A percentile compares a stretch with the other conserved stretches of the same genome.
These are phyloP conservation scores for Hedychridium roseum DNA, from an alignment of 2,888 invertebrate species.

Conservation along the genomic window DNA sequence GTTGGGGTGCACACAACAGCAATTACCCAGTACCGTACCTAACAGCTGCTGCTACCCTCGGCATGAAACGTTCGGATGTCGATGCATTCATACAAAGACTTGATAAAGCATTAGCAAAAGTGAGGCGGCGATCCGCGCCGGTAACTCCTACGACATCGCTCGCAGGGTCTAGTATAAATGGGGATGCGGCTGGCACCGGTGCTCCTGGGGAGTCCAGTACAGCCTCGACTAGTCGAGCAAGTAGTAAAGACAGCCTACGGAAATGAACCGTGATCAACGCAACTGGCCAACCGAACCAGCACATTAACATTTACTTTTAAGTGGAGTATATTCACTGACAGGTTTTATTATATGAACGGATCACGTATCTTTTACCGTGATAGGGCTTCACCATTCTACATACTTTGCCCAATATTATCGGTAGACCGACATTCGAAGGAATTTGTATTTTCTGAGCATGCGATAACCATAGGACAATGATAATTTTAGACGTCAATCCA, in stretches of 20 bases:
- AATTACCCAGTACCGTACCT: slow-evolving; percentile 72
- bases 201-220: slow-evolving; percentile 59
- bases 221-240: slow-evolving; percentile 59
- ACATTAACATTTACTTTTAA: slow-evolving; percentile 57
- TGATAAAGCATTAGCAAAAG: slow-evolving; percentile 67
- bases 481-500: no score
- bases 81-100: slow-evolving; percentile 74
- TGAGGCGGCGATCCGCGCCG: slow-evolving; percentile 56
- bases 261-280: slow-evolving; percentile 63
- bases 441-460: neutral
- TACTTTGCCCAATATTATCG: neutral
- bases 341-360: no score
- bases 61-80: slow-evolving; percentile 73
- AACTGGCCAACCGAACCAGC: slow-evolving; percentile 60
- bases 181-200: slow-evolving; percentile 54
- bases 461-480: neutral
- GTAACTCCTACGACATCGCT: slow-evolving; percentile 58
- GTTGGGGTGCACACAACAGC: slow-evolving; percentile 76
- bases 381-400: no score
- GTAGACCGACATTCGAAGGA: neutral
- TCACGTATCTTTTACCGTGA: no score
- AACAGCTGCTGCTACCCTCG: slow-evolving; percentile 78
- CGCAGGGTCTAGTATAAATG: slow-evolving; percentile 58
- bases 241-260: slow-evolving; percentile 59
- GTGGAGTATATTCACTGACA: slow-evolving; percentile 33